Evolutionary conservation across 2,888 invertebrate genomes (phyloP).

Genomic region (Stenolophus ochropezus): DNA sequence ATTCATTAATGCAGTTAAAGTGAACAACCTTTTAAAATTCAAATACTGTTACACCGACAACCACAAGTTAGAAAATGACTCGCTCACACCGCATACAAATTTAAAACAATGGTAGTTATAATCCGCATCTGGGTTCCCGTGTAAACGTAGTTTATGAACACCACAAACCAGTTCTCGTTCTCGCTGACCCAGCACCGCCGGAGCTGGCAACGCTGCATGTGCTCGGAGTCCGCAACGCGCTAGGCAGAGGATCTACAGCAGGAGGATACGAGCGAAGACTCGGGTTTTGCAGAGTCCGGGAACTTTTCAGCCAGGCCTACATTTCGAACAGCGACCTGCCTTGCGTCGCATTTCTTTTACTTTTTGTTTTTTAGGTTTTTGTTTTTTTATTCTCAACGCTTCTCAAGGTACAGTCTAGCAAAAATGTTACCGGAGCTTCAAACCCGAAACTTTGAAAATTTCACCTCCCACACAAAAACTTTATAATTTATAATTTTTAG

Average conservation of each 20-base stretch:
- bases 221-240: neutral
- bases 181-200: constrained; percentile 5
- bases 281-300: neutral
- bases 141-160: constrained; percentile 47
- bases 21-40: neutral
- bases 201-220: constrained; percentile 7
- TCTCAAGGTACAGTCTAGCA: constrained; percentile 49
- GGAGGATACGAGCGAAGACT: neutral
- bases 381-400: constrained; percentile 47
- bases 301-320: constrained; percentile 61
- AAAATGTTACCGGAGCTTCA: neutral
- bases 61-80: constrained; percentile 9
- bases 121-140: constrained; percentile 9
- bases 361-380: constrained; percentile 47
- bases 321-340: constrained; percentile 64
- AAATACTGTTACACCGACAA: neutral
- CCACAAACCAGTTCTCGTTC: constrained; percentile 44
- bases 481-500: too few relatives aligned
- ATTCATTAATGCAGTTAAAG: neutral
- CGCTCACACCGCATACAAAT: constrained; percentile 6
- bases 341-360: constrained; percentile 63
- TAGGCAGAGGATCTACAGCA: neutral
- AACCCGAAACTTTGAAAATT: neutral
- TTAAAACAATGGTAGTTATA: constrained; percentile 22
- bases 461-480: too few relatives aligned